Evolutionary conservation across 2,797 vertebrate genomes (phyloP).

Genomic region (Macropus fuliginosus): DNA sequence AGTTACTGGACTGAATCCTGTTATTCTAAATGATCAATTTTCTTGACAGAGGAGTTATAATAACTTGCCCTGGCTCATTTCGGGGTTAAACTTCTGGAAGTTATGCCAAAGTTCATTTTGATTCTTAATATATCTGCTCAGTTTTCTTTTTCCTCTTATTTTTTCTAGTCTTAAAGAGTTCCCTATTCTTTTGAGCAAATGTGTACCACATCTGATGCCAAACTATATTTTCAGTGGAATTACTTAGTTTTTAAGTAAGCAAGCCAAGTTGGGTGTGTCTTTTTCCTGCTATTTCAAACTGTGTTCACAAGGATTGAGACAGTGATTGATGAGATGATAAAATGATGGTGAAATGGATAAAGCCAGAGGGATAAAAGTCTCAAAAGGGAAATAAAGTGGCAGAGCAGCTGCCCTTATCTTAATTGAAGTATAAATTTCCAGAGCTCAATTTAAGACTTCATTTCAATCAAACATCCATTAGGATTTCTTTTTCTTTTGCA

Average conservation of each 20-base stretch:
- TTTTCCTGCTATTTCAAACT: conserved; percentile 41
- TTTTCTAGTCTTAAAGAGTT: neutral
- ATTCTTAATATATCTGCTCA: conserved; percentile 17
- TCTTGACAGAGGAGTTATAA: neutral
- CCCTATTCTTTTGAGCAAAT: conserved; percentile 59
- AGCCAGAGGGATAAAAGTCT: conserved; percentile 67
- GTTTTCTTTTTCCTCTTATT: conserved; percentile 14
- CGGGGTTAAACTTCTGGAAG: neutral
- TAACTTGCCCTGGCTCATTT: conserved; percentile 22
- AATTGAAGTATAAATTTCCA: conserved; percentile 83
- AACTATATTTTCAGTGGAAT: conserved; percentile 59
- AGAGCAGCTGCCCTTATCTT: conserved; percentile 72
- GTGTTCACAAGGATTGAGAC: conserved; percentile 58
- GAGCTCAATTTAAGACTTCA: conserved; percentile 74
- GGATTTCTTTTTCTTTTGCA: conserved; percentile 19
- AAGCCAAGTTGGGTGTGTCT: conserved; percentile 36
- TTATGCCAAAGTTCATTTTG: neutral
- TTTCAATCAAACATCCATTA: conserved; percentile 61
- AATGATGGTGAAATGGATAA: conserved; percentile 70
- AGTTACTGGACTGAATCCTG: conserved; percentile 1
- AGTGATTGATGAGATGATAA: conserved; percentile 77
- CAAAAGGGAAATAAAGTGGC: conserved; percentile 76
- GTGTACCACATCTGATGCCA: conserved; percentile 34
- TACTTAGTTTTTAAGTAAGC: conserved; percentile 70
- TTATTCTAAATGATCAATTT: neutral